These are phyloP conservation scores for Alligator sinensis DNA, from an alignment of 2,113 vertebrate genomes.

Conservation along the genomic window DNA sequence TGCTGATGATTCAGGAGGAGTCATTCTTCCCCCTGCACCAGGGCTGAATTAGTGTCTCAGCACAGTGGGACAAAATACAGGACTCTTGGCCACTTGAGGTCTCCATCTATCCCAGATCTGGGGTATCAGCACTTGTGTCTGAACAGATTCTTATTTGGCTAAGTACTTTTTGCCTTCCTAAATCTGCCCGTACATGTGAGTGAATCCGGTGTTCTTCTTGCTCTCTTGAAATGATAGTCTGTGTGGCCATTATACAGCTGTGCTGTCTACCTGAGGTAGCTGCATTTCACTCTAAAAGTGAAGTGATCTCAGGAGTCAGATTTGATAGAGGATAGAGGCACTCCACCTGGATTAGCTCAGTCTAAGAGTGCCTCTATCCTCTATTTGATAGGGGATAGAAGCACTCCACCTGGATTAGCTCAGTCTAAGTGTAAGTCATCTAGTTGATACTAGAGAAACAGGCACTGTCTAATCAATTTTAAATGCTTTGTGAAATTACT, in stretches of 20 bases:
- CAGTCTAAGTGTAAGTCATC: not conserved
- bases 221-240: not conserved
- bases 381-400: not conserved
- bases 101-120: not conserved
- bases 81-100: not conserved
- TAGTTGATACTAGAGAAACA: not conserved
- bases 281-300: not conserved
- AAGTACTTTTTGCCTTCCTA: not conserved
- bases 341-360: not conserved
- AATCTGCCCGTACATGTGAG: accelerated
- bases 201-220: not conserved
- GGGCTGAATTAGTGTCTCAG: not conserved
- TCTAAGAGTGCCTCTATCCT: no score
- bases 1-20: not conserved
- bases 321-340: not conserved
- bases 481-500: not conserved
- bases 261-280: not conserved
- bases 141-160: not conserved
- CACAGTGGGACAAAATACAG: not conserved
- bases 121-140: not conserved
- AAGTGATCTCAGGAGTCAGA: not conserved
- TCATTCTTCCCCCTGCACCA: not conserved
- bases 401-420: not conserved
- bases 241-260: not conserved
- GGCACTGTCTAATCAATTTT: not conserved